Evolutionary conservation across 2,888 invertebrate species (phyloP).

Genomic region (Heteromurus nitidus): DNA sequence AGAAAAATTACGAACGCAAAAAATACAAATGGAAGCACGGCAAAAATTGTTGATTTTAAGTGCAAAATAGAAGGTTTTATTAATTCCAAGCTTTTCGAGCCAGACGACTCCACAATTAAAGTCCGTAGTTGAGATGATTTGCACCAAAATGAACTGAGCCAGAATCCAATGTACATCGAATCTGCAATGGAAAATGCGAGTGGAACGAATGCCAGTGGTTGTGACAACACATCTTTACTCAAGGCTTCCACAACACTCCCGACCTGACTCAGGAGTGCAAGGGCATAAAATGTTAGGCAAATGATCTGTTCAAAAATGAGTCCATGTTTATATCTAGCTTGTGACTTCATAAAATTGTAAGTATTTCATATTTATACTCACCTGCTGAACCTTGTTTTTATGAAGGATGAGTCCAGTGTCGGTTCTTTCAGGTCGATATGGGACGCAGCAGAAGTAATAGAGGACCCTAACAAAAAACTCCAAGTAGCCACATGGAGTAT

Average conservation of each 20-base stretch:
- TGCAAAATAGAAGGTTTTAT: background rate
- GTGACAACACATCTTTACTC: background rate
- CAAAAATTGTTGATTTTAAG: background rate
- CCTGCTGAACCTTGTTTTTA: slow-evolving; percentile 9
- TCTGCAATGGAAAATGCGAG: background rate
- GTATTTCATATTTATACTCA: no score
- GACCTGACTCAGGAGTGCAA: background rate
- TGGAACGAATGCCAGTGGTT: background rate
- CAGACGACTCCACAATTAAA: background rate
- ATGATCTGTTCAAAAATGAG: no score
- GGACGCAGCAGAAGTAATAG: slow-evolving; percentile 22
- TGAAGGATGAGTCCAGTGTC: background rate
- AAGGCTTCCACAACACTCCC: background rate
- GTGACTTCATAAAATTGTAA: no score
- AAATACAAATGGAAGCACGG: background rate
- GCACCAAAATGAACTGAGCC: background rate
- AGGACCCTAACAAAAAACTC: background rate
- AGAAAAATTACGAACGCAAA: background rate
- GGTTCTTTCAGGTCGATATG: slow-evolving; percentile 3
- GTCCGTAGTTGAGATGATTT: background rate
- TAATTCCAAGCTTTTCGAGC: background rate
- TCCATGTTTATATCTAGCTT: no score
- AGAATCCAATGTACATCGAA: background rate
- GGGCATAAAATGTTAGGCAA: background rate
- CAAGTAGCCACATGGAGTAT: slow-evolving; percentile 5